Evolutionary conservation across 2,888 invertebrate genomes (phyloP).

Genomic region (Bombylius major): DNA sequence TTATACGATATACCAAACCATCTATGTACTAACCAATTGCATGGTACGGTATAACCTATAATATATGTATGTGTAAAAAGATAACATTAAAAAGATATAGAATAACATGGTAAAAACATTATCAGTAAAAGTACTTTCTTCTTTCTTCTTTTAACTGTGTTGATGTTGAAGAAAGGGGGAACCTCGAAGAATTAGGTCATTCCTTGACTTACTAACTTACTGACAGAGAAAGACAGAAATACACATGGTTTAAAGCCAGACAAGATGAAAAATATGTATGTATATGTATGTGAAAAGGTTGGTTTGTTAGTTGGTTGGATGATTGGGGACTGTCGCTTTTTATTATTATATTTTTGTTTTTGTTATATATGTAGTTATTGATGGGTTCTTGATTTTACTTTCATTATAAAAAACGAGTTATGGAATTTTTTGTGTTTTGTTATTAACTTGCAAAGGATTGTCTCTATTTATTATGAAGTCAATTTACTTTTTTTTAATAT

Average conservation of each 20-base stretch:
- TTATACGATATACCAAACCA: neutral
- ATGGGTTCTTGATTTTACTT: neutral
- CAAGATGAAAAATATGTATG: neutral
- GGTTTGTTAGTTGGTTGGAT: neutral
- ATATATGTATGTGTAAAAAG: too few species aligned
- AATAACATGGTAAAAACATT: neutral
- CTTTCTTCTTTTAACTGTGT: slow-evolving; percentile 14
- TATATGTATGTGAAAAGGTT: too few species aligned
- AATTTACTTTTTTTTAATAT: too few species aligned
- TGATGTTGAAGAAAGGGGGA: slow-evolving; percentile 5
- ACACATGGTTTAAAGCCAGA: neutral
- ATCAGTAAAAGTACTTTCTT: slow-evolving; percentile 30
- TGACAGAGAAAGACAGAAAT: neutral
- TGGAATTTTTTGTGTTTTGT: neutral
- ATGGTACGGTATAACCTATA: too few species aligned
- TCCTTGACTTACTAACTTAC: neutral
- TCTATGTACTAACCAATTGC: too few species aligned
- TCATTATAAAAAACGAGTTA: neutral
- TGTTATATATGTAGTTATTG: neutral
- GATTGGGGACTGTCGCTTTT: neutral
- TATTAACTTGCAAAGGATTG: too few species aligned
- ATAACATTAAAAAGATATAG: neutral
- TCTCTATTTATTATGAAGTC: too few species aligned
- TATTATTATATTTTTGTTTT: neutral
- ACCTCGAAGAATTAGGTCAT: slow-evolving; percentile 10